These are phyloP conservation scores for Equus przewalskii DNA, from an alignment of 2,113 vertebrate genomes.

Conservation along the genomic window DNA sequence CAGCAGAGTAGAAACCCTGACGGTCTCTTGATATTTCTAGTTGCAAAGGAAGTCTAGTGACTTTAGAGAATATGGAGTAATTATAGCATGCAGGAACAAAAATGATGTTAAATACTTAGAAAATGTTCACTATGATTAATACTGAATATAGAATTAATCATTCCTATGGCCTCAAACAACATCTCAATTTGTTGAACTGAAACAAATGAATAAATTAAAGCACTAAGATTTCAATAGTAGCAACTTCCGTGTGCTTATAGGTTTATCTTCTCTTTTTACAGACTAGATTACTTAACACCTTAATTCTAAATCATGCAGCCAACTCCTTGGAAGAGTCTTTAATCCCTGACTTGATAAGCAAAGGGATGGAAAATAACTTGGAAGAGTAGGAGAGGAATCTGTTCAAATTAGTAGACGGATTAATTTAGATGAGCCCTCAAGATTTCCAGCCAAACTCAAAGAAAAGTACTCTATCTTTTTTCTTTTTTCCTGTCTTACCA, in stretches of 20 bases:
- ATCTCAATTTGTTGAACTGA: neutral
- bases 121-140: neutral
- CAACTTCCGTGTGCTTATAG: neutral
- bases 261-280: neutral
- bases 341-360: neutral
- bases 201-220: neutral
- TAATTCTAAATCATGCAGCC: neutral
- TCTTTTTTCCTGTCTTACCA: slow-evolving; percentile 77
- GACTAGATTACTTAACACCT: neutral
- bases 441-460: neutral
- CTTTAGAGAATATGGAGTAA: neutral
- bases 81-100: neutral
- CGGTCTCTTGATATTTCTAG: neutral
- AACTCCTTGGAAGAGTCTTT: neutral
- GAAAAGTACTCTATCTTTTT: slow-evolving; percentile 81
- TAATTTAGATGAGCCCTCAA: neutral
- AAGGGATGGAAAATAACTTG: neutral
- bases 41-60: neutral
- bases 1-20: neutral
- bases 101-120: neutral
- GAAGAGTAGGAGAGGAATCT: neutral
- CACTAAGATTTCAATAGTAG: neutral
- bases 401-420: neutral
- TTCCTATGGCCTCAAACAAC: neutral
- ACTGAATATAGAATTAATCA: neutral